Evolutionary conservation across 53 echinoderm and acorn worm species (phyloP), one percentile per base, ranked within the genome.

Genomic region (Actinopyga echinites): DNA sequence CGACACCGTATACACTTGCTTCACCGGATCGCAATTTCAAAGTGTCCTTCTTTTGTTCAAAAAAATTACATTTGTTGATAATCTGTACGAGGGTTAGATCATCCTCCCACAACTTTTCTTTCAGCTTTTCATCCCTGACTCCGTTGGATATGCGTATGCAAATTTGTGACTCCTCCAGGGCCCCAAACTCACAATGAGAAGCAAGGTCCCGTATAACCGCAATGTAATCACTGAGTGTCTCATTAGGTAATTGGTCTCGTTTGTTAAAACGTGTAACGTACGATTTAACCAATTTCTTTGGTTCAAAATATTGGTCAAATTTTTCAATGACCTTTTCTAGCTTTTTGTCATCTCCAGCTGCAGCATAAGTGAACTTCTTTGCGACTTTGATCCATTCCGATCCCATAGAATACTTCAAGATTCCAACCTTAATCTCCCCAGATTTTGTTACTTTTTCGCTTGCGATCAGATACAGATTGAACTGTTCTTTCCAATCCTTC

Each of bases 281-380:
- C 42, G 65, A 42, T 31, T 83, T 52, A 33, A 83, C 30, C 49
- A 83, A 67, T 54, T 83, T 67, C 36, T 67, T 67, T 43, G 68
- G 83, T 67, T 83, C 67, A 54, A 83, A 83, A 49, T 83, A 83
- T 30, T 67, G 20, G 55, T 83, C 68, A 45, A 83, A 83, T 56
- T 67, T 83, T 30, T 43, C 62, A 13, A 81, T 35, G 12, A 81
- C 62, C 36, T 61, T 33, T 12, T 81, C 45, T 17, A 81, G 30
- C n/a, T 62, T 42, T 66, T 83, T 30, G n/a, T 78, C 23, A 25
- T 28, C 4, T 60, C 60, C 60, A 25, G 28, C 23, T 19, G 34
- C 34, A 21, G 34, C 30, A 67, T 67, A 26, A 26, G 34, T 67
- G 33, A 67, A 67, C 24, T 42, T 74, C 6, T 42, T 42, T 45